A percentile compares a stretch with the other conserved stretches of the same genome.
Evolutionary conservation across 2,797 vertebrate genomes (phyloP).

Genomic region (Acipenser transmontanus): DNA sequence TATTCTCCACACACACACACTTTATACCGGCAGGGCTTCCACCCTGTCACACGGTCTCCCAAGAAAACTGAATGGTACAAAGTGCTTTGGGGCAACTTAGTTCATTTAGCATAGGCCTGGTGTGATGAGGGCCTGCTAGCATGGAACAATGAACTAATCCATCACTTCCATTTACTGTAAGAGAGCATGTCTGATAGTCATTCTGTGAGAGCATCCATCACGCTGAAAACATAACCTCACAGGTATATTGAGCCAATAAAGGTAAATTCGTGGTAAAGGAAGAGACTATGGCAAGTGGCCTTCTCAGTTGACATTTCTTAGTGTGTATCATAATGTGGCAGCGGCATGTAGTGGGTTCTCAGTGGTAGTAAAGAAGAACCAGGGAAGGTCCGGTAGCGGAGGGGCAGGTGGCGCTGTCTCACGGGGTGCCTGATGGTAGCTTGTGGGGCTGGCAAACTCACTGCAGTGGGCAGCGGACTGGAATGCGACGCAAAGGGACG

Average conservation of each 20-base stretch:
- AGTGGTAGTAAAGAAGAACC: too few relatives aligned
- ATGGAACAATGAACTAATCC: background rate
- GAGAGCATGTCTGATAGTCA: conserved; percentile 10
- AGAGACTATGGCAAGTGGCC: background rate
- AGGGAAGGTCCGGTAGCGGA: too few relatives aligned
- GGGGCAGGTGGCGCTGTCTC: too few relatives aligned
- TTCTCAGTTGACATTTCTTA: background rate
- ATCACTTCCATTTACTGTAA: conserved; percentile 18
- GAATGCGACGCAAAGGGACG: too few relatives aligned
- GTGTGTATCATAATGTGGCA: background rate
- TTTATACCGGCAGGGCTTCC: too few relatives aligned
- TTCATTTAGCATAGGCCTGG: background rate
- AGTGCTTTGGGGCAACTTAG: background rate
- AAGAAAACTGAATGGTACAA: background rate
- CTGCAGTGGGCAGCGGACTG: too few relatives aligned
- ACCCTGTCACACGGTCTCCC: too few relatives aligned
- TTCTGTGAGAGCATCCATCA: background rate
- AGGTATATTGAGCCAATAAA: conserved; percentile 20
- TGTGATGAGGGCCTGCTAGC: background rate
- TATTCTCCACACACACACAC: too few relatives aligned
- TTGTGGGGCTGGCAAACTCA: too few relatives aligned
- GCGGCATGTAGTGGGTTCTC: too few relatives aligned
- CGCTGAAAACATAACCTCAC: conserved; percentile 16
- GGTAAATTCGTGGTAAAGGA: background rate
- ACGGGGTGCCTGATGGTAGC: too few relatives aligned